Base-by-base conservation (phyloP, 2,113 vertebrate species). In the Nibea coibor region DNA sequence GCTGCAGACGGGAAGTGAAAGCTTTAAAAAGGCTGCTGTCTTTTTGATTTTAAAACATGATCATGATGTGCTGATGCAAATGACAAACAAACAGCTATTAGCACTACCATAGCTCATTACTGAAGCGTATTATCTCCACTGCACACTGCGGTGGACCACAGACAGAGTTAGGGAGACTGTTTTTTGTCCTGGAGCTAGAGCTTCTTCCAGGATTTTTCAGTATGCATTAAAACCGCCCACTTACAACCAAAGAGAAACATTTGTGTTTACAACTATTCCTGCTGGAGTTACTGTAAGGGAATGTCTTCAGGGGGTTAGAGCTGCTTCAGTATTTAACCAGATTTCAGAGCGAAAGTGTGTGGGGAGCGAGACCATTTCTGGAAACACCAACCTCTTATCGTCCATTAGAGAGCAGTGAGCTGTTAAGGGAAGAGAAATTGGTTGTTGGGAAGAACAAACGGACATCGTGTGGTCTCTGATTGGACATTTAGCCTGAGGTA, bases 201-300 rank as follows among this genome's bases (percentile, higher is more conserved):
- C 77, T 88, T 82, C 61, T 81, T 89, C 82, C 70, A 69, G 83
- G 81, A 76, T 76, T 39, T 86, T 84, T 92, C 84, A 76, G 74
- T 75, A 61, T 91, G 89, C 90, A 93, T 90, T 91, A 91, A 94
- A 79, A 81, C 89, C 93, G 48, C 93, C 93, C 92, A 94, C 93
- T 59, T 63, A 73, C n/a, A 74, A 73, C 75, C 86, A 59, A 84
- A 89, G 86, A 87, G 56, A 77, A 51, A 86, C 58, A 53, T 68
- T 81, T 86, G 68, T 88, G 74, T 90, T 85, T 89, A 82, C 72
- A 88, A 72, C 64, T 28, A 56, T 84, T 83, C 87, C 80, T 75
- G 75, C 79, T 51, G 58, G 85, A 88, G 64, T 90, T 70, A 50
- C 82, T 87, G 86, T 80, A 80, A 87, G 67, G 20, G 80, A 83